phyloP scores from a whole-genome alignment of 2,797 vertebrate genomes.

The Acanthurus leucopareius region DNA sequence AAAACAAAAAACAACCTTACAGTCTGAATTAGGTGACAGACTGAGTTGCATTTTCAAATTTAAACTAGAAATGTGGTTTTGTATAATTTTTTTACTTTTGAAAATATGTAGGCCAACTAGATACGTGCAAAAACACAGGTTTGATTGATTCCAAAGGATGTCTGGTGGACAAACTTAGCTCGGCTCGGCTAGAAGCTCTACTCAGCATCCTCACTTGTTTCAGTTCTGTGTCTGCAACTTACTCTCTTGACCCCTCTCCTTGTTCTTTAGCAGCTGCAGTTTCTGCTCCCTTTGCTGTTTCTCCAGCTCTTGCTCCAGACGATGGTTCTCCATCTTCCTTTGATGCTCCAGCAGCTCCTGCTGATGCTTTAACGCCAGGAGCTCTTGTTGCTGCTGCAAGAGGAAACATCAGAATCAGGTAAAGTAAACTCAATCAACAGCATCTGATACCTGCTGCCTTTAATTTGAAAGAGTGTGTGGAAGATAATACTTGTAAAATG shows the following conservation, averaged over 20 bases:
- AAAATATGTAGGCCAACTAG: not conserved
- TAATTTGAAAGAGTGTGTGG: not conserved
- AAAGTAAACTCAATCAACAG: not conserved
- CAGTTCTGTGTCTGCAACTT: constrained; percentile 67
- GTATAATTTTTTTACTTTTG: not conserved
- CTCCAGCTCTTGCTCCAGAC: constrained; percentile 94
- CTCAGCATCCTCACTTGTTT: not conserved
- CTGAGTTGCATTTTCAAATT: not conserved
- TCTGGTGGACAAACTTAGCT: not conserved
- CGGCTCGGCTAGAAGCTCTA: not conserved
- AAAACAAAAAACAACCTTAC: not conserved
- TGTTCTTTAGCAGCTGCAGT: constrained; percentile 94
- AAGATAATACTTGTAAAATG: not conserved
- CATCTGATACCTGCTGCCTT: not conserved
- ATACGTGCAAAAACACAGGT: not conserved
- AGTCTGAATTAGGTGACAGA: not conserved
- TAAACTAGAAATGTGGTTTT: not conserved
- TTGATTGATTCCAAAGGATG: not conserved
- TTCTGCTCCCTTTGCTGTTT: constrained; percentile 96
- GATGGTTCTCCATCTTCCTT: constrained; percentile 94
- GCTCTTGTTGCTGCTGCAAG: constrained; percentile 93
- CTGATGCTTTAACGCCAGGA: constrained; percentile 94
- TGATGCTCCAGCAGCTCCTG: constrained; percentile 95
- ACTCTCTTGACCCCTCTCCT: constrained; percentile 97
- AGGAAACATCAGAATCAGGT: constrained; percentile 3